Conservation (phyloP, 2,888 invertebrate genomes). For the Orchesellides sinensis region DNA sequence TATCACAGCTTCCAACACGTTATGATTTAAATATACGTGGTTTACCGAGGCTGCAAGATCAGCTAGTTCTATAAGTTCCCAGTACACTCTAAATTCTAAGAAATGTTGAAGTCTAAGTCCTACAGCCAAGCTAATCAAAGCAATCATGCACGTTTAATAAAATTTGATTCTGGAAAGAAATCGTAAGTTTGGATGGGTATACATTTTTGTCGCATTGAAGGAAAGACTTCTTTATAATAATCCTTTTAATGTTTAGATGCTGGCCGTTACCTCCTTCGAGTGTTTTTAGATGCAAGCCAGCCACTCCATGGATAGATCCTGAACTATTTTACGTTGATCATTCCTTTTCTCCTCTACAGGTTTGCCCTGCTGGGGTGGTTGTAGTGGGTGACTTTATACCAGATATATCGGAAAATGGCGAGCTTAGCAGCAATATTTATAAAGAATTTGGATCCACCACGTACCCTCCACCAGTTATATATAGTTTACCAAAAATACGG, state of each 20-base stretch:
- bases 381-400: slow-evolving; percentile 12
- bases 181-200: slow-evolving; percentile 16
- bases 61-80: neutral
- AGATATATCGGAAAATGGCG: neutral
- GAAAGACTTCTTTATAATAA: neutral
- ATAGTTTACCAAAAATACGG: neutral
- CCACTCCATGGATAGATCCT: slow-evolving; percentile 48
- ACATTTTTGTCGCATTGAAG: neutral
- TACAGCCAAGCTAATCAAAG: neutral
- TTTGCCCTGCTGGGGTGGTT: neutral
- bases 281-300: slow-evolving; percentile 40
- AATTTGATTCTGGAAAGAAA: slow-evolving; percentile 12
- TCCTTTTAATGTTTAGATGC: neutral
- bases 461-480: neutral
- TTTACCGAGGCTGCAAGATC: neutral
- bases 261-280: slow-evolving; percentile 56
- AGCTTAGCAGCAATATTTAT: neutral
- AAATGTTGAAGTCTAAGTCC: neutral
- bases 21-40: neutral
- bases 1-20: too few relatives aligned
- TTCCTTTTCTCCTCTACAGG: neutral
- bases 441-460: too few relatives aligned
- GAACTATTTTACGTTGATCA: slow-evolving; percentile 24
- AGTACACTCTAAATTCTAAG: neutral
- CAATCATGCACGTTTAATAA: slow-evolving; percentile 21